Evolutionary conservation across 2,888 invertebrate species (phyloP), one percentile per base, ranked within the genome.

Genomic region (Ichneumoninae sp.): DNA sequence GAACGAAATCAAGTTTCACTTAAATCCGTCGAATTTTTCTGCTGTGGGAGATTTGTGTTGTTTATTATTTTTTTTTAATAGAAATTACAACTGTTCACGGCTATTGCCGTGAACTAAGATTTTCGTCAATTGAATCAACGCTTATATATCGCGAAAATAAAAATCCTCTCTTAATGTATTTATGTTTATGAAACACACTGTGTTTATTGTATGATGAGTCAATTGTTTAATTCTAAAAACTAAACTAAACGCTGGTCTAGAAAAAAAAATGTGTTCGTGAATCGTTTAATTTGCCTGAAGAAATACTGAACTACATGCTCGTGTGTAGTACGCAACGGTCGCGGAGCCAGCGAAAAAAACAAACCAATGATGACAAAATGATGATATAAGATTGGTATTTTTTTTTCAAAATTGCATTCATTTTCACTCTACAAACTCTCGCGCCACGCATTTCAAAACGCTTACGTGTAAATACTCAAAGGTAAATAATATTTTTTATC

Each of bases 401-500:
- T 60, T 3, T 47, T 69, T 50, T 47, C 60, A 82, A 72, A 47
- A 77, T 68, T 57, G 30, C 60, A 77, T 72, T 52, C 26, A 36
- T 36, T 54, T 68, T 44, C 60, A 44, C 50, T 6, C 52, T 52
- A 68, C 66, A 30, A 80, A 71, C 62, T 40, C 81, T 80, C 65
- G 47, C 36, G 80, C 57, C 54, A 72, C 75, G 84, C 82, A 86
- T 87, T 86, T 76, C 72, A 78, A 87, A 87, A 86, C 85, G 81
- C 86, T 80, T 85, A 85, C 85, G 86, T 89, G 87, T 81, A 89
- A 83, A 87, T 88, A 88, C 80, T 82, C 83, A 87, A 85, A 84
- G 66, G 80, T 78, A 82, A 83, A 87, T 87, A 87, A 88, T 88
- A 90, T 89, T 90, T 89, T 90, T 89, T 88, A 89, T 88, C 86